Evolutionary conservation across 2,888 invertebrate genomes (phyloP).

Genomic region (Endotricha flammealis): DNA sequence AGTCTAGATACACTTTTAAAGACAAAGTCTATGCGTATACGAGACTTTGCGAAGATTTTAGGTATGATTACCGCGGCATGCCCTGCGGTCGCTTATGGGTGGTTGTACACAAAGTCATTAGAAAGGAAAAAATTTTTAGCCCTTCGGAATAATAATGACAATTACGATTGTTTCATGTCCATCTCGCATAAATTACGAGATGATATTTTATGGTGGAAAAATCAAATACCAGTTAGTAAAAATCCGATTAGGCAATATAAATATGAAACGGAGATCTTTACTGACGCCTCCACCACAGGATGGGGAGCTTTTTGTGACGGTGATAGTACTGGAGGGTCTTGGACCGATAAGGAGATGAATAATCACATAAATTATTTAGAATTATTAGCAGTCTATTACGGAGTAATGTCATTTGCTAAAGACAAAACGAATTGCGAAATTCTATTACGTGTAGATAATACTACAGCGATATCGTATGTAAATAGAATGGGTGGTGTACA

Average conservation of each 20-base stretch:
- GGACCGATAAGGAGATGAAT: slow-evolving; percentile 10
- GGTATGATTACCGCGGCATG: slow-evolving; percentile 9
- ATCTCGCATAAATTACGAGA: slow-evolving; percentile 3
- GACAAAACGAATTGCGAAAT: slow-evolving; percentile 10
- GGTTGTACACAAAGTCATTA: slow-evolving; percentile 17
- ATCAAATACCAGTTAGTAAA: slow-evolving; percentile 3
- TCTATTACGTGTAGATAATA: slow-evolving; percentile 19
- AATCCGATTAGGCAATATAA: slow-evolving; percentile 6
- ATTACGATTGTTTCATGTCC: slow-evolving; percentile 12
- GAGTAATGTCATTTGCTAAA: slow-evolving; percentile 12
- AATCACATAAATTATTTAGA: too few relatives aligned
- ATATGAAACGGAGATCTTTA: slow-evolving; percentile 13
- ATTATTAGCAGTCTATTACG: slow-evolving; percentile 16
- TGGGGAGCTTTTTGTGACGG: slow-evolving; percentile 16
- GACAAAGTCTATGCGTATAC: not conserved
- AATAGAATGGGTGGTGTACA: too few relatives aligned
- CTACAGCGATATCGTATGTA: slow-evolving; percentile 17
- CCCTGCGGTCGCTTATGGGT: slow-evolving; percentile 10
- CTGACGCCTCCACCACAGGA: slow-evolving; percentile 14
- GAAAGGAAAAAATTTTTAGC: too few relatives aligned
- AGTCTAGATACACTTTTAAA: too few relatives aligned
- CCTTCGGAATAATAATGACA: slow-evolving; percentile 8
- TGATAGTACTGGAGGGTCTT: slow-evolving; percentile 14
- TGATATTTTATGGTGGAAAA: slow-evolving; percentile 15
- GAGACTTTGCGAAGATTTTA: slow-evolving; percentile 6